Conservation (phyloP, 2,888 invertebrate species). For the Amphipyra berbera region DNA sequence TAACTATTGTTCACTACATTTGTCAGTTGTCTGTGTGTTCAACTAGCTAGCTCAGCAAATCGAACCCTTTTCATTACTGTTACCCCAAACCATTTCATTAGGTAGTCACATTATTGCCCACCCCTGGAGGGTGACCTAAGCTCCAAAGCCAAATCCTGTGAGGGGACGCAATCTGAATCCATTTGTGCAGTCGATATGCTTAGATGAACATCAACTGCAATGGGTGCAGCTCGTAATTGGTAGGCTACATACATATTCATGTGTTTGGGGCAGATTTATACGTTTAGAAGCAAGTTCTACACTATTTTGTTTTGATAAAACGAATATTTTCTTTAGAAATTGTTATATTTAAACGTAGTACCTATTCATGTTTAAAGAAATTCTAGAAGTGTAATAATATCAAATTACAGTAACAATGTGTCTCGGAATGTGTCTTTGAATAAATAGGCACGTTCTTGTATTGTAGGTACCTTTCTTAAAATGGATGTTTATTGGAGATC, state of each 20-base stretch:
- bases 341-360: background rate
- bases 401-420: slow-evolving; percentile 23
- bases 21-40: slow-evolving; percentile 4
- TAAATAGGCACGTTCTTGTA: slow-evolving; percentile 18
- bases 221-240: slow-evolving; percentile 55
- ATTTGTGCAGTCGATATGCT: slow-evolving; percentile 60
- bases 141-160: slow-evolving; percentile 64
- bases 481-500: background rate
- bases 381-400: slow-evolving; percentile 20
- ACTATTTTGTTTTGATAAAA: slow-evolving; percentile 10
- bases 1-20: slow-evolving; percentile 7
- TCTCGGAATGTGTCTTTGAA: slow-evolving; percentile 17
- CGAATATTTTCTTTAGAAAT: background rate
- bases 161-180: slow-evolving; percentile 68
- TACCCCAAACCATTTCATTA: slow-evolving; percentile 52
- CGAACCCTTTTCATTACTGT: slow-evolving; percentile 38
- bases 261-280: slow-evolving; percentile 18
- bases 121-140: slow-evolving; percentile 73
- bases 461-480: background rate
- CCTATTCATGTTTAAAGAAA: slow-evolving; percentile 29
- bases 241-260: slow-evolving; percentile 25
- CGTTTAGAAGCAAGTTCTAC: background rate
- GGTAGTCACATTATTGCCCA: slow-evolving; percentile 42
- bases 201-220: slow-evolving; percentile 64
- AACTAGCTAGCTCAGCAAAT: slow-evolving; percentile 38